Conservation (phyloP, 2,797 vertebrate genomes). For the Sylvilagus floridanus region DNA sequence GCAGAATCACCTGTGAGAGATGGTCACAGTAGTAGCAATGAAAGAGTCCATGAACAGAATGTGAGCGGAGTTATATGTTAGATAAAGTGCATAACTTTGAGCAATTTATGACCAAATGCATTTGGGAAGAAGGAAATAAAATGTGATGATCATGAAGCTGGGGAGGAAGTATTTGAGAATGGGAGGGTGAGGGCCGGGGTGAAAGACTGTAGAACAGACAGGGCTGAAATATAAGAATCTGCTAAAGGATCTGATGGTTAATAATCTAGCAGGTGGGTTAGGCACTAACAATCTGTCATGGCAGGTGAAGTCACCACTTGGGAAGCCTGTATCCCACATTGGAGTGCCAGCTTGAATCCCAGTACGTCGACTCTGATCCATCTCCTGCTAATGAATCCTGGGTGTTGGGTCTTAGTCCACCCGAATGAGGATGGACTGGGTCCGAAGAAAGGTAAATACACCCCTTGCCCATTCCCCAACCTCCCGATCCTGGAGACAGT, state of each 20-base stretch:
- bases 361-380: no score
- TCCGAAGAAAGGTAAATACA: no score
- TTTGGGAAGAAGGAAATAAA: not conserved
- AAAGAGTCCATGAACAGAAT: not conserved
- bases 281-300: no score
- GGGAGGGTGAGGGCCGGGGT: not conserved
- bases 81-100: not conserved
- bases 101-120: not conserved
- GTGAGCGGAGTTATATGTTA: not conserved
- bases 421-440: no score
- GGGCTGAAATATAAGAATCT: not conserved
- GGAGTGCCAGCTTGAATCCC: no score
- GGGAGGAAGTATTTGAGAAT: accelerated
- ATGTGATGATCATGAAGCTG: not conserved
- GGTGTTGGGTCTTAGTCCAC: no score
- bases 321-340: no score
- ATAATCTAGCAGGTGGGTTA: no score
- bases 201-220: not conserved
- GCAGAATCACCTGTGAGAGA: not conserved
- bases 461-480: no score
- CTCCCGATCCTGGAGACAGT: no score
- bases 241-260: not conserved
- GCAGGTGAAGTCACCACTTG: no score
- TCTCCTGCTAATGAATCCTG: no score
- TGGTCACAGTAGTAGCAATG: not conserved